These are phyloP conservation scores for Aplochiton taeniatus DNA, from an alignment of 2,797 vertebrate species.

Conservation along the genomic window DNA sequence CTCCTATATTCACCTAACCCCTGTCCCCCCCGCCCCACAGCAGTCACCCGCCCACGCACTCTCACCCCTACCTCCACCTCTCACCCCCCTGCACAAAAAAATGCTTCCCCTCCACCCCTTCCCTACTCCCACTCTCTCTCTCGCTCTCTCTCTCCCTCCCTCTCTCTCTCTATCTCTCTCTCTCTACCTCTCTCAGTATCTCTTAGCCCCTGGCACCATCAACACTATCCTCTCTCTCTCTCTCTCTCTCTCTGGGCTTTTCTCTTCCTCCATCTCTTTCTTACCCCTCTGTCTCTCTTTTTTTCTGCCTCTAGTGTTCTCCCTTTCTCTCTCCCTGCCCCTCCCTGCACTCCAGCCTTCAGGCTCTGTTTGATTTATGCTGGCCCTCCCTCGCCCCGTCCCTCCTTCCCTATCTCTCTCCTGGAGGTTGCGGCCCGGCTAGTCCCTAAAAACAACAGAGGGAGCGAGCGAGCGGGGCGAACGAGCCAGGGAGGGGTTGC, in stretches of 20 bases:
- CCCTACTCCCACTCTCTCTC: constrained; percentile 55
- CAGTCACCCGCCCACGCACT: constrained; percentile 8
- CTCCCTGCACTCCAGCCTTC: constrained; percentile 31
- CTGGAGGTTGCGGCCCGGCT: constrained; percentile 77
- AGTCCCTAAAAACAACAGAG: constrained; percentile 83
- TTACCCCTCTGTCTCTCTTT: constrained; percentile 71
- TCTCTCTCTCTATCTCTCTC: constrained; percentile 37
- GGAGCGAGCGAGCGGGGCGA: constrained; percentile 35
- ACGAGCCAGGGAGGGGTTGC: constrained; percentile 29
- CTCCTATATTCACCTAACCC: constrained; percentile 33
- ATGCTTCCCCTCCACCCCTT: constrained; percentile 60
- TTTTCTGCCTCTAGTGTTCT: constrained; percentile 74
- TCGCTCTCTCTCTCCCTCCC: constrained; percentile 16
- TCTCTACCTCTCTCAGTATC: background rate
- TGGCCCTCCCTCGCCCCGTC: constrained; percentile 59
- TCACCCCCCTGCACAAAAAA: constrained; percentile 49
- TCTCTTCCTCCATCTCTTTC: constrained; percentile 56
- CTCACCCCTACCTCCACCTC: constrained; percentile 62
- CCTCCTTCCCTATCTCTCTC: constrained; percentile 72
- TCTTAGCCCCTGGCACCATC: too few relatives aligned
- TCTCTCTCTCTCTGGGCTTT: constrained; percentile 46
- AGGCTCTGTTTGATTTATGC: constrained; percentile 14
- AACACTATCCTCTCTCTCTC: constrained; percentile 56
- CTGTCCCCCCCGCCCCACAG: background rate
- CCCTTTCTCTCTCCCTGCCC: constrained; percentile 56